A percentile compares a stretch with the other conserved stretches of the same genome.
Conservation (phyloP, 2,113 vertebrate species). For the Otis tarda region DNA sequence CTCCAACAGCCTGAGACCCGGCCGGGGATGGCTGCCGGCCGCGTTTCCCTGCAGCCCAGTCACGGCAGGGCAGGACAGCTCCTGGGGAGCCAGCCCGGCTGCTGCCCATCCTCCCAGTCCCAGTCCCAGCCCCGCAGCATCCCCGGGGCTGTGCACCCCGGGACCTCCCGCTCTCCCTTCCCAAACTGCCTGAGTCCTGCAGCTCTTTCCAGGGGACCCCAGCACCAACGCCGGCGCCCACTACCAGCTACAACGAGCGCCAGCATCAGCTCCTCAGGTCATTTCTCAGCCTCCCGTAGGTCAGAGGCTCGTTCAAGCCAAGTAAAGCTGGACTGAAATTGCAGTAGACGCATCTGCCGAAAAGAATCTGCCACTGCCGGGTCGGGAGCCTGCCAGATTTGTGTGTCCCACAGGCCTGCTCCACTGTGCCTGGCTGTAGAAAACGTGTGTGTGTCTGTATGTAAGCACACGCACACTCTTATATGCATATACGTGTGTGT, state of each 20-base stretch:
- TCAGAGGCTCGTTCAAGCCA: neutral
- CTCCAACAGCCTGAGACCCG: rapidly evolving
- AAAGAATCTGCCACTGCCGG: neutral
- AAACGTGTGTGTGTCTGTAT: neutral
- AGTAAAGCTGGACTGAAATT: neutral
- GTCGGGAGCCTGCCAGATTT: neutral
- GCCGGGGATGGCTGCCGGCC: neutral
- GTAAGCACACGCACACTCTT: neutral
- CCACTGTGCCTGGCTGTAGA: neutral
- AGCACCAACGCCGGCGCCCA: neutral
- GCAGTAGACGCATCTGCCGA: neutral
- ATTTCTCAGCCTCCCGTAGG: neutral
- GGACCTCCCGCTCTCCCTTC: neutral
- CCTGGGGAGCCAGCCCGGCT: neutral
- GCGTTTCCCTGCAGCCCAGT: rapidly evolving
- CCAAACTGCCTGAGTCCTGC: neutral
- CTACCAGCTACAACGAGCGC: rapidly evolving
- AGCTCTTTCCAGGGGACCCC: neutral
- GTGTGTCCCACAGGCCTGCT: rapidly evolving
- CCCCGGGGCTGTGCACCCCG: neutral
- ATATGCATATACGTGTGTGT: too few species aligned
- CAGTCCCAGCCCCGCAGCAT: neutral
- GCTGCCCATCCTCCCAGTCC: neutral
- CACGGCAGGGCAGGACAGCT: neutral
- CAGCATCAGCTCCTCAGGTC: neutral